Percentiles rank a stretch among this genome's conserved stretches.
Evolutionary conservation across 2,888 invertebrate genomes (phyloP).

Genomic region (Athalia rosae): DNA sequence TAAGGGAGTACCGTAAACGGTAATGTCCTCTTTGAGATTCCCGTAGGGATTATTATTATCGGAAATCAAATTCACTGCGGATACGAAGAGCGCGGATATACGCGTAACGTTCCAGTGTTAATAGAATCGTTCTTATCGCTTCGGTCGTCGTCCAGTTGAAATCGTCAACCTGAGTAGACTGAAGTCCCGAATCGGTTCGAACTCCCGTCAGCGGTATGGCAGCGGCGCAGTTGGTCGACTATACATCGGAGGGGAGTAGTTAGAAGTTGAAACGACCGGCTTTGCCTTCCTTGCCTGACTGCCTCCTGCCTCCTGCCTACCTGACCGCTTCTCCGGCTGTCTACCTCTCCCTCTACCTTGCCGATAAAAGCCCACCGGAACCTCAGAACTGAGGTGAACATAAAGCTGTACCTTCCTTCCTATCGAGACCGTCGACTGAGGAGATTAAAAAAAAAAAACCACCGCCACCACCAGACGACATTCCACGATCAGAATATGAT

Average conservation of each 20-base stretch:
- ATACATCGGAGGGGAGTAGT: constrained; percentile 14
- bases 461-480: too few relatives aligned
- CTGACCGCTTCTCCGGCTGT: constrained; percentile 36
- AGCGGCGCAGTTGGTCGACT: constrained; percentile 37
- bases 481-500: too few relatives aligned
- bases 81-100: not conserved
- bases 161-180: constrained; percentile 43
- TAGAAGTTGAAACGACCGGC: constrained; percentile 28
- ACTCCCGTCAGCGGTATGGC: constrained; percentile 35
- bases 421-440: not conserved
- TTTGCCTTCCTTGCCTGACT: constrained; percentile 16
- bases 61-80: too few relatives aligned
- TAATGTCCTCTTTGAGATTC: too few relatives aligned
- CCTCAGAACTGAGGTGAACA: constrained; percentile 41
- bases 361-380: constrained; percentile 47
- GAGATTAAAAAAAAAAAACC: not conserved
- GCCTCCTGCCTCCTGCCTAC: constrained; percentile 45
- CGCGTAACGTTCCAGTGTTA: not conserved
- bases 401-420: constrained; percentile 24
- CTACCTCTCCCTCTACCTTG: constrained; percentile 34
- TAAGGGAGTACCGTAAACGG: too few relatives aligned
- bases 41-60: too few relatives aligned
- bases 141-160: constrained; percentile 28
- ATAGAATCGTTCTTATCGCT: not conserved
- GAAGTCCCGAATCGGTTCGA: constrained; percentile 41